Conservation (phyloP, 2,113 vertebrate genomes). For the Isurus oxyrinchus region DNA sequence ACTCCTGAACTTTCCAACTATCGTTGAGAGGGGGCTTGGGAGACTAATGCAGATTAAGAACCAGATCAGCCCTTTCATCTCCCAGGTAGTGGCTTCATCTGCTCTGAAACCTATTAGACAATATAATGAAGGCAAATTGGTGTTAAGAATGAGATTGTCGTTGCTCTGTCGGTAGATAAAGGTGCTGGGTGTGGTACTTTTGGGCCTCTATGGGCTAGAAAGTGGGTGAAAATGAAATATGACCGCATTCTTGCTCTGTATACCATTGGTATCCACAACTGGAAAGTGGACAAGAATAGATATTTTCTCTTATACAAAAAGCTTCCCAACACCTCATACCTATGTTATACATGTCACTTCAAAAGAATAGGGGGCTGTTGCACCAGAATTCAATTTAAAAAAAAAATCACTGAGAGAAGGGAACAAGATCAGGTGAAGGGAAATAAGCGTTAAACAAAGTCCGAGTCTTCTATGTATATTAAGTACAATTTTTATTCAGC, state of each 20-base stretch:
- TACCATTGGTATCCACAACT: neutral
- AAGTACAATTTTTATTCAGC: neutral
- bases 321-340: neutral
- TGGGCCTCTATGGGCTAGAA: neutral
- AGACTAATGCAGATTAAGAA: slow-evolving; percentile 97
- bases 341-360: neutral
- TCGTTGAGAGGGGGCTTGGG: slow-evolving; percentile 86
- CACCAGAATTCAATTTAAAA: neutral
- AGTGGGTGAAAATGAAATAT: neutral
- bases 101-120: neutral
- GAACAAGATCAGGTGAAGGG: neutral
- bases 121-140: neutral
- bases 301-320: neutral
- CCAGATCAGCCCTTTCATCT: slow-evolving; percentile 96
- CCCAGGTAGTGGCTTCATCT: slow-evolving; percentile 62
- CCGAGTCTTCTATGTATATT: neutral
- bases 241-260: neutral
- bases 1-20: slow-evolving; percentile 91
- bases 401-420: neutral
- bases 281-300: neutral
- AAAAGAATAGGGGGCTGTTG: neutral
- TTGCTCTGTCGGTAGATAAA: neutral
- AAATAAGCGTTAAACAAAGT: neutral
- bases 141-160: neutral
- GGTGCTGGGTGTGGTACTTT: neutral